These are phyloP conservation scores for Xestia c-nigrum DNA, from an alignment of 2,888 invertebrate genomes.

Conservation along the genomic window DNA sequence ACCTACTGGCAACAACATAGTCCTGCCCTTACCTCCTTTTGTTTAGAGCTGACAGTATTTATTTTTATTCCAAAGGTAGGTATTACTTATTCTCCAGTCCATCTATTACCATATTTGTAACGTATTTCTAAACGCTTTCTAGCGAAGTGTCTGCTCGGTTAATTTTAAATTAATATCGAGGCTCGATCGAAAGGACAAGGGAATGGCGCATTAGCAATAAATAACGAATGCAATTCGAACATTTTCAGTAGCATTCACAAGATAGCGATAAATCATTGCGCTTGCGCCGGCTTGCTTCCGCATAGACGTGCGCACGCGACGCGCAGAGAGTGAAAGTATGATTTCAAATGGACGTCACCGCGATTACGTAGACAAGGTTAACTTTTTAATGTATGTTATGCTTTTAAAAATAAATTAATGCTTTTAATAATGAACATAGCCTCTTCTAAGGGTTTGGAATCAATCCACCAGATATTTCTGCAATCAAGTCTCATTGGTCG, in stretches of 20 bases:
- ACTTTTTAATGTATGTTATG: conserved; percentile 26
- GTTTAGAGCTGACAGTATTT: too few relatives aligned
- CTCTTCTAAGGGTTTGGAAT: not conserved
- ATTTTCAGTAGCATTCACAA: conserved; percentile 66
- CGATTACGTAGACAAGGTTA: conserved; percentile 68
- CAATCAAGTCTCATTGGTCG: not conserved
- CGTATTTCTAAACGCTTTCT: conserved; percentile 49
- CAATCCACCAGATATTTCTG: not conserved
- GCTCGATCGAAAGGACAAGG: conserved; percentile 61
- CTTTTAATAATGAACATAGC: too few relatives aligned
- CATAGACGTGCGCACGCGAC: conserved; percentile 64
- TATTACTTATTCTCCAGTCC: not conserved
- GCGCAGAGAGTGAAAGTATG: conserved; percentile 80
- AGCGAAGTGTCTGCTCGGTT: conserved; percentile 32
- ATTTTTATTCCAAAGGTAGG: not conserved
- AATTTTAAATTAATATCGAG: conserved; percentile 57
- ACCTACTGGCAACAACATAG: not conserved
- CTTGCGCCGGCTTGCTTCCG: conserved; percentile 61
- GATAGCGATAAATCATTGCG: conserved; percentile 65
- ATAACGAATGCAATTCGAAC: conserved; percentile 60
- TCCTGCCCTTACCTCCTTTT: not conserved
- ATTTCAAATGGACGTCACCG: conserved; percentile 77
- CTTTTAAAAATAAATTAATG: not conserved
- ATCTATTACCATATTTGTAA: conserved; percentile 8
- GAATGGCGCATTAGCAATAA: conserved; percentile 63